Base-by-base conservation (phyloP, 2,888 invertebrate genomes). In the Hypsopygia costalis region DNA sequence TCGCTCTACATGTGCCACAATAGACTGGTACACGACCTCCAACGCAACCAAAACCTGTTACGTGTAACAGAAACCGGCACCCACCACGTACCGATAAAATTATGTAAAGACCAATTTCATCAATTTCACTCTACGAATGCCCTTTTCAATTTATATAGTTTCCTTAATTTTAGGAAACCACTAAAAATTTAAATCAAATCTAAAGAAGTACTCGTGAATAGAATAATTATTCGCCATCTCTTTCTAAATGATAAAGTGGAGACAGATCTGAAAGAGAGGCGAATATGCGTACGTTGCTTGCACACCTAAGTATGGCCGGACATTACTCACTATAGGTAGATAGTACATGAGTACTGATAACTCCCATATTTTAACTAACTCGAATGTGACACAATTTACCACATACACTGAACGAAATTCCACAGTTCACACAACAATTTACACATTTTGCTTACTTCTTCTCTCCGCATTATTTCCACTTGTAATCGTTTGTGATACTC, bases 401-500 rank as follows among this genome's bases (percentile, higher is more conserved):
- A 1, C 25, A 25, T 2, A 25, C 2, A 59, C 43, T 49, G 49
- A 73, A 78, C 69, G 47, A 49, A 46, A 55, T 57, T 58, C 55
- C 72, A 81, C 81, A 70, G 43, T 63, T 56, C 66, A 74, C 82
- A 81, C 58, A 64, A 49, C 16, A 81, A 86, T 81, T 68, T 52
- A 69, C 79, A 86, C 85, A 67, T 69, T 75, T 73, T 88, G 33
- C 97, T 96, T 95, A 98, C 98, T 96, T 98, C 98, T 93, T 98
- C 98, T 83, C 98, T 94, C 86, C 98, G 94, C 92, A 97, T 95
- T 85, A 96, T 93, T 93, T 98, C 98, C 81, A 95, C 93, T 91
- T 97, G 97, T 81, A 97, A 92, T 86, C 97, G 94, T 92, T 97
- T 95, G 89, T 97, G 96, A 85, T 94, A 96, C 89, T 97, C 97